Evolutionary conservation across 2,888 invertebrate species (phyloP).

Genomic region (Apeira syringaria): DNA sequence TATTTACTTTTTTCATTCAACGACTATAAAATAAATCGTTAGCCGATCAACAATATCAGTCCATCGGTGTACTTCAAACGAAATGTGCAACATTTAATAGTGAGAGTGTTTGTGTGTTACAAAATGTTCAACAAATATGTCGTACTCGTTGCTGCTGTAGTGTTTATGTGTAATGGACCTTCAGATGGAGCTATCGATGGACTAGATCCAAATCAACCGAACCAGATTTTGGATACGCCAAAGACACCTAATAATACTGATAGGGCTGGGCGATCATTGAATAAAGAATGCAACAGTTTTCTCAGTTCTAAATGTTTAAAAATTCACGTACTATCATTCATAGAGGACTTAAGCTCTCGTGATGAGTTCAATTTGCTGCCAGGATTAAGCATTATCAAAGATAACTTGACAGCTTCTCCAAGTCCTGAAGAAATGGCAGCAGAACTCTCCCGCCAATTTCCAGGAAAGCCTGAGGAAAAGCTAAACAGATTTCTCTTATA

Average conservation of each 20-base stretch:
- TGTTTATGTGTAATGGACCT: conserved; percentile 45
- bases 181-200: conserved; percentile 55
- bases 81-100: conserved; percentile 49
- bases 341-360: conserved; percentile 89
- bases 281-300: conserved; percentile 68
- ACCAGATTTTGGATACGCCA: conserved; percentile 40
- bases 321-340: conserved; percentile 89
- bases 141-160: conserved; percentile 40
- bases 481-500: conserved; percentile 89
- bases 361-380: conserved; percentile 88
- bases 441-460: conserved; percentile 89
- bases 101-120: conserved; percentile 46
- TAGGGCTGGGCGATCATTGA: conserved; percentile 60
- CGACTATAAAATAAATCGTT: conserved; percentile 70
- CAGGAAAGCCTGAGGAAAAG: conserved; percentile 89
- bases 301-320: conserved; percentile 90
- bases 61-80: conserved; percentile 42
- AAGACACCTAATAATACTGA: conserved; percentile 40
- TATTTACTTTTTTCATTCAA: conserved; percentile 53
- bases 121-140: conserved; percentile 59
- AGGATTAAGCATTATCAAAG: conserved; percentile 90
- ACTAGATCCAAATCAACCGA: conserved; percentile 39
- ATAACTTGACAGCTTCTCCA: conserved; percentile 72
- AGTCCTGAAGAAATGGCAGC: conserved; percentile 85
- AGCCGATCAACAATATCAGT: conserved; percentile 55